Conservation (phyloP, 2,888 invertebrate genomes). For the Yponomeuta cagnagella region DNA sequence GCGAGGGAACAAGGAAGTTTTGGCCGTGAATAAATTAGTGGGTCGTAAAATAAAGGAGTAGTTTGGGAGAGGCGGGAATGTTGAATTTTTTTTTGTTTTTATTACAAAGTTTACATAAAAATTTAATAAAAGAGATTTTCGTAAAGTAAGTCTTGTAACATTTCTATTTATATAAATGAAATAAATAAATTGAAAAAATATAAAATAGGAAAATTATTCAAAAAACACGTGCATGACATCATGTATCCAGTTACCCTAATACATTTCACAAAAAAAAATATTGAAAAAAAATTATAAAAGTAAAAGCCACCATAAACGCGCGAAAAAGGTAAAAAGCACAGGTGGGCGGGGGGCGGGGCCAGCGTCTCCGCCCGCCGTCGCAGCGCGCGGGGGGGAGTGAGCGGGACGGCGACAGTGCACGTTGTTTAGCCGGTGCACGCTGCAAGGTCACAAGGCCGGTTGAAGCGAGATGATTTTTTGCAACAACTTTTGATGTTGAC, state of each 20-base stretch:
- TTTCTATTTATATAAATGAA: no score
- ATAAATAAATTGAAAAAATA: no score
- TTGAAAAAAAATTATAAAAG: background rate
- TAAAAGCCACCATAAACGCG: conserved; percentile 25
- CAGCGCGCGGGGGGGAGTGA: conserved; percentile 37
- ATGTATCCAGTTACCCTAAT: no score
- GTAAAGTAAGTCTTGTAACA: no score
- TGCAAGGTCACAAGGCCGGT: conserved; percentile 49
- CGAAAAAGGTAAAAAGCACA: conserved; percentile 58
- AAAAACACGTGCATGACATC: no score
- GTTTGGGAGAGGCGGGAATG: background rate
- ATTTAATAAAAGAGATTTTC: no score
- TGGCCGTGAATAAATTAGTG: conserved; percentile 1
- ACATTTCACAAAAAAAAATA: background rate
- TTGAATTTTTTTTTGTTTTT: no score
- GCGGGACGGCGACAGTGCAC: conserved; percentile 41
- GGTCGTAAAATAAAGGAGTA: background rate
- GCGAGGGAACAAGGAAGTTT: background rate
- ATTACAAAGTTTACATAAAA: no score
- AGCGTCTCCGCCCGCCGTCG: conserved; percentile 38
- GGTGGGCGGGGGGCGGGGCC: conserved; percentile 67
- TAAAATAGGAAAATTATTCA: no score
- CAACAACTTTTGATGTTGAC: conserved; percentile 26
- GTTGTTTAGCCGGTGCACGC: conserved; percentile 27
- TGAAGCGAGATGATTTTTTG: conserved; percentile 6